These are phyloP conservation scores for Sericinus montela DNA, from an alignment of 2,888 invertebrate genomes.

Conservation along the genomic window DNA sequence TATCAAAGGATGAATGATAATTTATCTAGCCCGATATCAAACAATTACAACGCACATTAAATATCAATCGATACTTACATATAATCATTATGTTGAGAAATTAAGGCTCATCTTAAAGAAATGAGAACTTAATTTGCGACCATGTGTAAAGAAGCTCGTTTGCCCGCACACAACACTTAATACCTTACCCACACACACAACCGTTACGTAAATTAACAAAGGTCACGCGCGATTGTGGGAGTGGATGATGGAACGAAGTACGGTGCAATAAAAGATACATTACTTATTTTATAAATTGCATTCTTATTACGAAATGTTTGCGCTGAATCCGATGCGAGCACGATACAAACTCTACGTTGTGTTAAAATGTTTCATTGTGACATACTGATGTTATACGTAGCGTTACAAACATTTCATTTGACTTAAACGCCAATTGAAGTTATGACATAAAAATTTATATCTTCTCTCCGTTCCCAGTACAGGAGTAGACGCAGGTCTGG, in stretches of 20 bases:
- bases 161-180: constrained; percentile 15
- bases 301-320: constrained; percentile 5
- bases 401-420: not conserved
- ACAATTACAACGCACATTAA: no score
- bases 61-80: no score
- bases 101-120: no score
- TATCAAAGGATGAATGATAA: no score
- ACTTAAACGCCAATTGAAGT: no score
- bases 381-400: no score
- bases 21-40: no score
- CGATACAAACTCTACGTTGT: not conserved
- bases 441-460: no score
- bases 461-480: no score
- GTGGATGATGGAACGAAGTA: constrained; percentile 19
- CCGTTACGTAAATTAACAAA: constrained; percentile 33
- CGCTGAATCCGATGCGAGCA: constrained; percentile 11
- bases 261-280: constrained; percentile 18
- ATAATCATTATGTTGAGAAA: no score
- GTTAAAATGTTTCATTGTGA: not conserved
- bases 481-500: no score
- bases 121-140: constrained; percentile 10
- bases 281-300: constrained; percentile 19
- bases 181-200: constrained; percentile 25
- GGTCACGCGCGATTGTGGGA: constrained; percentile 32
- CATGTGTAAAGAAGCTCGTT: constrained; percentile 7